Conservation (phyloP, 2,113 vertebrate species). For the Nycticebus coucang region DNA sequence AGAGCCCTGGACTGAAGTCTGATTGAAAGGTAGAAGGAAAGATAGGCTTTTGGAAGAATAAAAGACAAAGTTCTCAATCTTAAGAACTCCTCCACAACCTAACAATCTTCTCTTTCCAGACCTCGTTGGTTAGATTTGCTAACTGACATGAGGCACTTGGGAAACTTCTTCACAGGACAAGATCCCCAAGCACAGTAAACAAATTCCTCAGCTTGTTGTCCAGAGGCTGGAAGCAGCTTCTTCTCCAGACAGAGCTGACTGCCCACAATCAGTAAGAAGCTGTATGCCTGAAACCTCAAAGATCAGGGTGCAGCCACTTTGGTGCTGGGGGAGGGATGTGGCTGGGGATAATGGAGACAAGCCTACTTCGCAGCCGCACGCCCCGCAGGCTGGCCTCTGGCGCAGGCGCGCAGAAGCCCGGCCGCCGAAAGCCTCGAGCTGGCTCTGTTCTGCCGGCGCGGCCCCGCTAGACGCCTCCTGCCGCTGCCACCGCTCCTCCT, state of each 20-base stretch:
- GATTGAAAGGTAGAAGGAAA: constrained; percentile 10
- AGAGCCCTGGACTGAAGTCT: neutral
- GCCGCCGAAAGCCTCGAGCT: no score
- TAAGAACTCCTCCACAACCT: neutral
- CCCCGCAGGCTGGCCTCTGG: rapidly evolving
- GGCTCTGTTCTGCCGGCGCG: no score
- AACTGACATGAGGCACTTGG: neutral
- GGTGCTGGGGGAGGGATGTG: no score
- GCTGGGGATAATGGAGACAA: neutral
- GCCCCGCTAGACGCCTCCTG: no score
- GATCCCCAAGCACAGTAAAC: neutral
- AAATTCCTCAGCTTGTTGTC: neutral
- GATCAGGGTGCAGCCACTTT: neutral
- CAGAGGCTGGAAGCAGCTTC: neutral
- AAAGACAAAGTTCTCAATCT: neutral
- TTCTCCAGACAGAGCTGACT: neutral
- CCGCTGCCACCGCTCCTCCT: neutral
- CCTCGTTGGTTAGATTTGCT: neutral
- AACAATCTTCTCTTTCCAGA: neutral
- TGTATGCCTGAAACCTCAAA: neutral
- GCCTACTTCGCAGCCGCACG: rapidly evolving
- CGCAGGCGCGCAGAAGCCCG: rapidly evolving
- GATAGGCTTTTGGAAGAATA: neutral
- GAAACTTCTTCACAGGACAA: constrained; percentile 4
- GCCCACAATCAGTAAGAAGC: neutral